Evolutionary conservation across 2,797 vertebrate genomes (phyloP), one percentile per base, ranked within the genome.

Genomic region (Parambassis ranga): DNA sequence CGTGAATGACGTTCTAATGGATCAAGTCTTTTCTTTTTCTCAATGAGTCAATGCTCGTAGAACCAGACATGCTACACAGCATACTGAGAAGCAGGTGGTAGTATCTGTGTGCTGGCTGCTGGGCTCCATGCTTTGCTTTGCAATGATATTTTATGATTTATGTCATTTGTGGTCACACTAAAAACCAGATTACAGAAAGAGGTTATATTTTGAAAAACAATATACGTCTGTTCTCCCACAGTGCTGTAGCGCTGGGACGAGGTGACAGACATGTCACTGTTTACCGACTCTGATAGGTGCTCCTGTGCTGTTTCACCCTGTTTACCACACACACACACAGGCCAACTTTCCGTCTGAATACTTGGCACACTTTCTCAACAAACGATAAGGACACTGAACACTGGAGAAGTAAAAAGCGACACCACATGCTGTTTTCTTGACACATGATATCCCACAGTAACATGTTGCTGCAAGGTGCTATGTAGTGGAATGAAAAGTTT

Each of bases 1-100:
- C n/a, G 61, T 58, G 71, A 81, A 71, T 70, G 77, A 77, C 31
- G 47, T 71, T 76, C 77, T 87, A 77, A 84, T 87, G 71, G 80
- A 48, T 79, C 65, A 65, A 57, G 76, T 52, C 60, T 69, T 71
- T 44, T 63, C 49, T 48, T 59, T 51, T 47, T 64, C 61, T 81
- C 63, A 83, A 27, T 71, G 73, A 71, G 48, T 71, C 62, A 67
- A 79, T 42, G 44, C 47, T 31, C 31, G 61, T 48, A n/a, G n/a
- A n/a, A n/a, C n/a, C n/a, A 38, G 42, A 70, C 50, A 53, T 35
- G 28, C 63, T 52, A 15, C 37, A 35, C n/a, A 31, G 73, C 44
- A 64, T 37, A 65, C 26, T 30, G 62, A 75, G 36, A 36, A 33
- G 28, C 15, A 9, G 9, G 6, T 11, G 4, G 23, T 47, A 46